Conservation (phyloP, 1,140 invertebrate species). For the Zaprionus capensis region DNA sequence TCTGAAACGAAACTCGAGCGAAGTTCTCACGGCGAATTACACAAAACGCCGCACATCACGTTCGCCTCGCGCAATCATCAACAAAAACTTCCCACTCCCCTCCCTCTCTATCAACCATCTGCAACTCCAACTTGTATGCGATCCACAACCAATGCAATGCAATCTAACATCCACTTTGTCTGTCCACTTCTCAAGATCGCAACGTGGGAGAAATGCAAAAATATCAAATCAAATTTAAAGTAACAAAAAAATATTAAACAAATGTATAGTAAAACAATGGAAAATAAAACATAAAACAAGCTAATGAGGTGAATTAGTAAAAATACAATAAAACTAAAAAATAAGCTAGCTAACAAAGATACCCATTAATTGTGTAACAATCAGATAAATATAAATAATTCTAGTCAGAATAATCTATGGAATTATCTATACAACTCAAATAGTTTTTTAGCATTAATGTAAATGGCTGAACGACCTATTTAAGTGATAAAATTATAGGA, state of each 20-base stretch:
- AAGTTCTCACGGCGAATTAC: constrained; percentile 80
- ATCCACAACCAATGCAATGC: constrained; percentile 15
- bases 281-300: constrained; percentile 50
- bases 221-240: constrained; percentile 56
- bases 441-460: too few species aligned
- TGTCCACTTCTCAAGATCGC: constrained; percentile 60
- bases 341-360: too few species aligned
- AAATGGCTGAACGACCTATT: too few species aligned
- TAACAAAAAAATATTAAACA: constrained; percentile 32
- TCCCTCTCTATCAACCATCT: background rate
- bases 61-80: constrained; percentile 64
- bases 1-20: constrained; percentile 64
- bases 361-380: too few species aligned
- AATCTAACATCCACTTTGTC: constrained; percentile 43
- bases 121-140: constrained; percentile 3
- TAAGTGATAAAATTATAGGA: too few species aligned
- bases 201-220: constrained; percentile 79
- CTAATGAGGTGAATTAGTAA: constrained; percentile 78
- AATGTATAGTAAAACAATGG: constrained; percentile 47
- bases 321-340: constrained; percentile 38
- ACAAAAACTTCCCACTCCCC: constrained; percentile 4
- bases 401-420: too few species aligned
- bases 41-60: constrained; percentile 81
- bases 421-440: too few species aligned
- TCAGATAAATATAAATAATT: too few species aligned